phyloP scores from a whole-genome alignment of 2,113 vertebrate genomes.

The Rhizomys pruinosus region DNA sequence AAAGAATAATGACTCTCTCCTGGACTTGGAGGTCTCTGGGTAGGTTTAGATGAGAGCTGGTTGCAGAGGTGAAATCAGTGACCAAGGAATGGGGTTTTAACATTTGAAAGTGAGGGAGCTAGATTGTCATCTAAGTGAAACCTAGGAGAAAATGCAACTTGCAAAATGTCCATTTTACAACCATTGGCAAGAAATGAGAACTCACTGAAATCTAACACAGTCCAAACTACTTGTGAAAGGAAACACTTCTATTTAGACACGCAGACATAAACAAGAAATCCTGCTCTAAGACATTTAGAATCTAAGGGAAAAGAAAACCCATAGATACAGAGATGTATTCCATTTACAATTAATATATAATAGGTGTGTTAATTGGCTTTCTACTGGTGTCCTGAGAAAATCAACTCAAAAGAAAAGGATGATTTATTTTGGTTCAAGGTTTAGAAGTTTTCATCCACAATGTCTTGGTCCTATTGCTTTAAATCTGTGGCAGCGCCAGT shows the following conservation, averaged over 20 bases:
- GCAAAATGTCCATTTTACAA: slow-evolving; percentile 14
- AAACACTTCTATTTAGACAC: not conserved
- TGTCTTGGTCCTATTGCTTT: not conserved
- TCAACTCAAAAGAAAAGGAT: not conserved
- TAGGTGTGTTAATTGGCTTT: not conserved
- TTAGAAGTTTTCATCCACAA: not conserved
- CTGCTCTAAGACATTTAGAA: not conserved
- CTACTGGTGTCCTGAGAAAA: not conserved
- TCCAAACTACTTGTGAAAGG: not conserved
- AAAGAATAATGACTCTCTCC: not conserved
- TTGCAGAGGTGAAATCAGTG: not conserved
- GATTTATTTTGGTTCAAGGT: not conserved
- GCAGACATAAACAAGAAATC: slow-evolving; percentile 6
- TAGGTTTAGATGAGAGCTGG: not conserved
- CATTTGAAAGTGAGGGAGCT: not conserved
- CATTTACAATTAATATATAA: not conserved
- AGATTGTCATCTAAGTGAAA: slow-evolving; percentile 20
- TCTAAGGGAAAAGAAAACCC: not conserved
- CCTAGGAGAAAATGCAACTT: not conserved
- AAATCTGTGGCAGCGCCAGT: not conserved
- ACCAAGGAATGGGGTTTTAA: not conserved
- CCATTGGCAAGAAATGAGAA: not conserved
- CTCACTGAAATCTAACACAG: slow-evolving; percentile 7
- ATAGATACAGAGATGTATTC: not conserved
- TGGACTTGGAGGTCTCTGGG: not conserved